Evolutionary conservation across 2,797 vertebrate genomes (phyloP).

Genomic region (Adelosebastes latens): DNA sequence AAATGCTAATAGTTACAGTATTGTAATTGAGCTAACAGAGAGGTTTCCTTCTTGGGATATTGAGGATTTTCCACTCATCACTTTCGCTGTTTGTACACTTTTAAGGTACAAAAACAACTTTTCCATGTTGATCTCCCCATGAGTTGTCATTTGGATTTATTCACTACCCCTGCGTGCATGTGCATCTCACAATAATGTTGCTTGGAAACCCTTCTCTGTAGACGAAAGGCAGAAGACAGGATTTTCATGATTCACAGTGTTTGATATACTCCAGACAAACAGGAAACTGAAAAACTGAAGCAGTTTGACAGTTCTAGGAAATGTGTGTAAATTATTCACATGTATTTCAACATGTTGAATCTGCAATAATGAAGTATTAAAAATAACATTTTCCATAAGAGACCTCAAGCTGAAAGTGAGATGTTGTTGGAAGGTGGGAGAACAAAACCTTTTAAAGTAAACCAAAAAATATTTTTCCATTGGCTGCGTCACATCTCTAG

Average conservation of each 20-base stretch:
- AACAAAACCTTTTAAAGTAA: constrained; percentile 38
- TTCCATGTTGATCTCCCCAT: neutral
- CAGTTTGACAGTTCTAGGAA: constrained; percentile 1
- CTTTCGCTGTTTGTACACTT: neutral
- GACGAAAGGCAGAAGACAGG: neutral
- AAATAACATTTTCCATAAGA: constrained; percentile 23
- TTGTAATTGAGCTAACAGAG: neutral
- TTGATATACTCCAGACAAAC: constrained; percentile 13
- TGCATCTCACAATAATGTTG: neutral
- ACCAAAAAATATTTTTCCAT: constrained; percentile 49
- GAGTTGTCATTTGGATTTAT: neutral
- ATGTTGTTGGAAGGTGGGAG: constrained; percentile 29
- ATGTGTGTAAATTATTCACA: constrained; percentile 4
- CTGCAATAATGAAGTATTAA: constrained; percentile 22
- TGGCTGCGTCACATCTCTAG: constrained; percentile 33
- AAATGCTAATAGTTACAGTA: neutral
- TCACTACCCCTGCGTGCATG: neutral
- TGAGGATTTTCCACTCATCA: neutral
- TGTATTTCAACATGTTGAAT: constrained; percentile 8
- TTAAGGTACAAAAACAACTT: neutral
- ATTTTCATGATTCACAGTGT: neutral
- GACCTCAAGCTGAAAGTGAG: constrained; percentile 33
- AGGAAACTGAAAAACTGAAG: neutral
- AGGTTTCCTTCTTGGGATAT: neutral
- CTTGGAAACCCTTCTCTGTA: neutral